Evolutionary conservation across 2,888 invertebrate genomes (phyloP).

Genomic region (Acanthosoma haemorrhoidale): DNA sequence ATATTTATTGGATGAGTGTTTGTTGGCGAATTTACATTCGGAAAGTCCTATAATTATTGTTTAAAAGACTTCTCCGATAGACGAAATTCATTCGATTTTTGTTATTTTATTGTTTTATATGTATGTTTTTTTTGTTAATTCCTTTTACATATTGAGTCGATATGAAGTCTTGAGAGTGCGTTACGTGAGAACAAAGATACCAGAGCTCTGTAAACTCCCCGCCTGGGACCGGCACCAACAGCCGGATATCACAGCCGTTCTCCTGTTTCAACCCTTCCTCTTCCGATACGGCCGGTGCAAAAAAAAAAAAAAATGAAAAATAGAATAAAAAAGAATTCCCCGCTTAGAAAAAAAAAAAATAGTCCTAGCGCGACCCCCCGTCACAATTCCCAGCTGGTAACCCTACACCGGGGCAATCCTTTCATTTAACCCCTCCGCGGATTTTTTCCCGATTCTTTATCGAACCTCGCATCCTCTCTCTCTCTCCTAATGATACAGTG

Average conservation of each 20-base stretch:
- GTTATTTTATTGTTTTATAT: too few relatives aligned
- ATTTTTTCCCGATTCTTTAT: constrained; percentile 6
- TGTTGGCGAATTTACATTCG: too few relatives aligned
- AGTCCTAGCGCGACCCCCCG: neutral
- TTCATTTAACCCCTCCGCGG: constrained; percentile 11
- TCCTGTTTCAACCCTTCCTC: constrained; percentile 26
- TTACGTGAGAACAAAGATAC: too few relatives aligned
- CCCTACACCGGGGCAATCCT: constrained; percentile 26
- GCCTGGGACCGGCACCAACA: neutral
- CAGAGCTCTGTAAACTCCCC: too few relatives aligned
- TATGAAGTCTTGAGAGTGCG: too few relatives aligned
- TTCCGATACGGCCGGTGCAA: neutral
- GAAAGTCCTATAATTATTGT: too few relatives aligned
- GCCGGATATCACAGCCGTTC: neutral
- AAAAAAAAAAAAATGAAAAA: neutral
- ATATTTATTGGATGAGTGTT: too few relatives aligned
- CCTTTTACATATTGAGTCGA: too few relatives aligned
- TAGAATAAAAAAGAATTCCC: neutral
- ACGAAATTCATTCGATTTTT: too few relatives aligned
- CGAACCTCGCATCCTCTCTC: neutral
- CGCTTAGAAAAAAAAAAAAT: neutral
- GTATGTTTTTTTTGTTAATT: too few relatives aligned
- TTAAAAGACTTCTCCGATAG: too few relatives aligned
- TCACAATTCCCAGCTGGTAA: constrained; percentile 22
- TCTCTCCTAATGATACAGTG: constrained; percentile 12